Percentiles rank a stretch among this genome's conserved stretches.
These are phyloP conservation scores for Diprion similis DNA, from an alignment of 1,140 invertebrate species.

Conservation along the genomic window DNA sequence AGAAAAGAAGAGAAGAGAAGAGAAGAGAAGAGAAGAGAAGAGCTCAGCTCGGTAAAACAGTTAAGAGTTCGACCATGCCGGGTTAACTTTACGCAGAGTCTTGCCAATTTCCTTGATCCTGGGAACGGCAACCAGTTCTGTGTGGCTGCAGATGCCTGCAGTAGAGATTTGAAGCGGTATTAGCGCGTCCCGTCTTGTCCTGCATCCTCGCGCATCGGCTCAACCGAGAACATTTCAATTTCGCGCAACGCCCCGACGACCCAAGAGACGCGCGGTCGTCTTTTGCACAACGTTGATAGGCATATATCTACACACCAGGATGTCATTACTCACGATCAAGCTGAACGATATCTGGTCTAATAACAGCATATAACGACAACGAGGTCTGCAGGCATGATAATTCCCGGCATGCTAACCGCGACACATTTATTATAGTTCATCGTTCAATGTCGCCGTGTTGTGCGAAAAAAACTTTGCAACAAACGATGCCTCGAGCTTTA, in stretches of 20 bases:
- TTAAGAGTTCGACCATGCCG: background rate
- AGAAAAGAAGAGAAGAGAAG: background rate
- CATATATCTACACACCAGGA: background rate
- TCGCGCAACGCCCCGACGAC: conserved; percentile 3
- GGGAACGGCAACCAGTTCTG: conserved; percentile 22
- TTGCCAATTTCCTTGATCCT: conserved; percentile 34
- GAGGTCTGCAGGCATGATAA: too few species aligned
- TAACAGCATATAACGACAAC: too few species aligned
- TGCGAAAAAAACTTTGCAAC: too few species aligned
- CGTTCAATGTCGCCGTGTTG: too few species aligned
- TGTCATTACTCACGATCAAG: conserved; percentile 1
- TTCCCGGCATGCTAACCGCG: too few species aligned
- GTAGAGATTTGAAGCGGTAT: conserved; percentile 1
- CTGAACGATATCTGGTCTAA: background rate
- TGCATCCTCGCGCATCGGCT: background rate
- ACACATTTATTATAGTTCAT: too few species aligned
- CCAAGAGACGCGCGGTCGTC: background rate
- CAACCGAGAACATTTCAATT: conserved; percentile 7
- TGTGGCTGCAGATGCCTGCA: background rate
- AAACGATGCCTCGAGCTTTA: too few species aligned
- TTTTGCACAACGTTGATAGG: background rate
- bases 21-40: background rate
- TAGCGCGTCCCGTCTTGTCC: background rate
- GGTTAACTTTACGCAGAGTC: conserved; percentile 12
- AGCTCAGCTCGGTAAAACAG: background rate